Conservation (phyloP, 2,113 vertebrate species). For the Rhinopomastus cyanomelas region DNA sequence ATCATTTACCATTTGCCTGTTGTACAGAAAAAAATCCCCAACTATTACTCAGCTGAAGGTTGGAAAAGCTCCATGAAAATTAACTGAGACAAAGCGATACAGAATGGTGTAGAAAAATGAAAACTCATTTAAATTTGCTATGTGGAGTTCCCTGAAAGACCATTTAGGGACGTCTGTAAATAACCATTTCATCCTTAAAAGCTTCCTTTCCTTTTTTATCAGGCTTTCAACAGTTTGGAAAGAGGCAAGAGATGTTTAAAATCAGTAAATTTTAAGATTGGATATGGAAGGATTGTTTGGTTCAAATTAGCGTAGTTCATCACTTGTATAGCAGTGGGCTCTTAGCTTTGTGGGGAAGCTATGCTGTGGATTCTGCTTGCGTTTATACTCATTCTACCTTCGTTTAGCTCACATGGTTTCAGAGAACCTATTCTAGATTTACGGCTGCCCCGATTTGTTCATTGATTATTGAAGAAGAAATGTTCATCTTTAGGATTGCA, state of each 20-base stretch:
- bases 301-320: neutral
- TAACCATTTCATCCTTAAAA: neutral
- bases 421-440: neutral
- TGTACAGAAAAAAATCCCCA: neutral
- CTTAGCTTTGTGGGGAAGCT: slow-evolving; percentile 1
- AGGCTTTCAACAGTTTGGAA: neutral
- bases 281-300: neutral
- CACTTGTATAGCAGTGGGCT: neutral
- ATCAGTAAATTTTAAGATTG: neutral
- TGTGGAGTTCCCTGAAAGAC: neutral
- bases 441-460: neutral
- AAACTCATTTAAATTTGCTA: neutral
- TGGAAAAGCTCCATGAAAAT: neutral
- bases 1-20: neutral
- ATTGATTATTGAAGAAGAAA: neutral
- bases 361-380: neutral
- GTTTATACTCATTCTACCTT: neutral
- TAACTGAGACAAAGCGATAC: neutral
- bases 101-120: neutral
- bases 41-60: neutral
- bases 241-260: neutral
- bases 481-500: neutral
- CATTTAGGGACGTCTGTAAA: neutral
- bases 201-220: neutral
- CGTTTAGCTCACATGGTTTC: neutral